Conservation (phyloP, 2,888 invertebrate species). For the Acleris cristana region DNA sequence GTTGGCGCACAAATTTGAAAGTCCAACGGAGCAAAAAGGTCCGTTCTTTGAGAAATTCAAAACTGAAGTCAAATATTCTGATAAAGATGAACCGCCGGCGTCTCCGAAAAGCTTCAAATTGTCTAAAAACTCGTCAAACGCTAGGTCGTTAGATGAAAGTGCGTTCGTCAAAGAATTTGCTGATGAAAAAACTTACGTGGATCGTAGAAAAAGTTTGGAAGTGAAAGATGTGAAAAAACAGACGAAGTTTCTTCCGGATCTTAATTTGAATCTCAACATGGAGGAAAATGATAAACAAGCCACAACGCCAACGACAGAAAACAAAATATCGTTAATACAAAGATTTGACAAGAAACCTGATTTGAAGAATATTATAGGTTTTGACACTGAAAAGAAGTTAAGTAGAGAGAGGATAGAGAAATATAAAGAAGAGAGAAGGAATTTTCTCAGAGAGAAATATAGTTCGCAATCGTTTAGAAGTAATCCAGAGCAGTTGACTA, state of each 20-base stretch:
- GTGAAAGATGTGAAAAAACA: conserved; percentile 85
- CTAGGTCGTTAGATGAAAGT: conserved; percentile 89
- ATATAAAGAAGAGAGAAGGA: conserved; percentile 95
- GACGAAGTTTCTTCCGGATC: conserved; percentile 78
- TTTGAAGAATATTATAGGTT: conserved; percentile 63
- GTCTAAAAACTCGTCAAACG: conserved; percentile 85
- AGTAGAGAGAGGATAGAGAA: conserved; percentile 94
- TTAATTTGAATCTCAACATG: conserved; percentile 73
- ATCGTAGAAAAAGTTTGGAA: conserved; percentile 86
- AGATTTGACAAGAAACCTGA: conserved; percentile 69
- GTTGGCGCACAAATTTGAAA: conserved; percentile 86
- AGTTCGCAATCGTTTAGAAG: conserved; percentile 91
- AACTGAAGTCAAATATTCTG: conserved; percentile 71
- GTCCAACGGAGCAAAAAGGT: conserved; percentile 83
- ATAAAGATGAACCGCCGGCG: conserved; percentile 76
- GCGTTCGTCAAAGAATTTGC: conserved; percentile 89
- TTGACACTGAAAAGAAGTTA: conserved; percentile 83
- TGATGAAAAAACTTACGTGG: conserved; percentile 54
- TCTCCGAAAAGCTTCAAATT: conserved; percentile 84
- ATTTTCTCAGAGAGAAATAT: conserved; percentile 93
- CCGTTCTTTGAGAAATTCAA: conserved; percentile 83
- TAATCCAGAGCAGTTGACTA: conserved; percentile 79
- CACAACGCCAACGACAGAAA: conserved; percentile 85
- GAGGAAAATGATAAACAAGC: conserved; percentile 56
- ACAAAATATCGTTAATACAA: conserved; percentile 85